Base-by-base conservation (phyloP, 2,888 invertebrate species). In the Pandemis corylana region DNA sequence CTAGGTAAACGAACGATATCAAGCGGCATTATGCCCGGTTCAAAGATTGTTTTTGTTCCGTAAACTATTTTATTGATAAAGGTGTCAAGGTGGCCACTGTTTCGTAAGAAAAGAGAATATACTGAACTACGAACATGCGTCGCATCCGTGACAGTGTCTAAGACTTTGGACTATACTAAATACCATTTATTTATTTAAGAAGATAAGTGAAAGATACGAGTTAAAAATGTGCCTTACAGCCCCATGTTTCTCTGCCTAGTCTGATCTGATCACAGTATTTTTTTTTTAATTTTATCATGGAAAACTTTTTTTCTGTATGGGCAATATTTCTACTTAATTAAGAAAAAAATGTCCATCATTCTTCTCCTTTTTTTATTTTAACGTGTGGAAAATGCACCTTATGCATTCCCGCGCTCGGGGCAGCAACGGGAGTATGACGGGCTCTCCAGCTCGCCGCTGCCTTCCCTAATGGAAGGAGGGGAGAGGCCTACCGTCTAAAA, bases 61-160 rank as follows among this genome's bases (percentile, higher is more conserved):
- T 44, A 44, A 64, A 64, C 64, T 44, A 64, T 63, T 63, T 63
- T 44, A 63, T 44, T 44, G 72, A 67, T 72, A 72, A 62, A 28
- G 9, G 44, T 44, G 61, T 72, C 66, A 72, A 61, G 49, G 51
- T 65, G 46, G 65, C 20, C 49, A 67, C 42, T 12, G 28, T 64
- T 44, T 15, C 42, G 46, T 51, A 62, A 53, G 44, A 44, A 66
- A 36, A 49, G 36, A 20, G 9, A 41, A 44, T 10, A 64, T 64
- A 10, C 44, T 64, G 62, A 41, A 62, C 64, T 64, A 64, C 44
- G 7, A 12, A 36, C 72, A 72, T 36, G 72, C 28, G 5, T 44
- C 10, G 20, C 53, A 68, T 62, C n/a, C 68, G 68, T 72, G 72
- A 53, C 67, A 20, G 44, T 66, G 61, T 62, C 67, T 44, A 12